phyloP scores from a whole-genome alignment of 2,888 invertebrate species.

The Pachydiplax longipennis region DNA sequence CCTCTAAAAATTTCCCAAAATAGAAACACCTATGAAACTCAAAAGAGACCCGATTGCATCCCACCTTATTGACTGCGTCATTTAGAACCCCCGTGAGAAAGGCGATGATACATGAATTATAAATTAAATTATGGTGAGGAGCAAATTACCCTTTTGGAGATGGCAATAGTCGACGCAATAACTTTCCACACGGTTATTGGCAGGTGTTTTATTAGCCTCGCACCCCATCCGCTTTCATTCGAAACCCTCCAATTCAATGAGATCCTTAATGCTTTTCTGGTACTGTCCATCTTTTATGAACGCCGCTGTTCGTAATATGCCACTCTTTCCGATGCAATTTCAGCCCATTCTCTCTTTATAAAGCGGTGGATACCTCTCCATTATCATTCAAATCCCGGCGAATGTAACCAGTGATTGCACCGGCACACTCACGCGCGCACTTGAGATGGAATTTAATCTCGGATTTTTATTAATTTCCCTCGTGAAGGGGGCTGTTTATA shows the following conservation, averaged over 20 bases:
- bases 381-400: neutral
- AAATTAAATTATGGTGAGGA: neutral
- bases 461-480: neutral
- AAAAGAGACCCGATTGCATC: neutral
- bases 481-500: neutral
- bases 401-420: neutral
- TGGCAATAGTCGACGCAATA: neutral
- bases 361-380: neutral
- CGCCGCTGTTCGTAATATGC: neutral
- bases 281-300: neutral
- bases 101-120: neutral
- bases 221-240: neutral
- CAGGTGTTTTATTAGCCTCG: neutral
- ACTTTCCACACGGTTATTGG: neutral
- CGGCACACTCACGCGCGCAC: neutral
- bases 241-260: neutral
- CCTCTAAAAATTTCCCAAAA: too few relatives aligned
- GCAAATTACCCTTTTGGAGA: neutral
- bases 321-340: neutral
- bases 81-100: neutral
- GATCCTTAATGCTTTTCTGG: neutral
- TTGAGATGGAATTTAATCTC: neutral
- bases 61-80: neutral
- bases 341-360: neutral
- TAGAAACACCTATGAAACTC: too few relatives aligned